Percentiles rank a stretch among this genome's conserved stretches.
These are phyloP conservation scores for Poecilia wingei DNA, from an alignment of 2,797 vertebrate genomes.

Conservation along the genomic window DNA sequence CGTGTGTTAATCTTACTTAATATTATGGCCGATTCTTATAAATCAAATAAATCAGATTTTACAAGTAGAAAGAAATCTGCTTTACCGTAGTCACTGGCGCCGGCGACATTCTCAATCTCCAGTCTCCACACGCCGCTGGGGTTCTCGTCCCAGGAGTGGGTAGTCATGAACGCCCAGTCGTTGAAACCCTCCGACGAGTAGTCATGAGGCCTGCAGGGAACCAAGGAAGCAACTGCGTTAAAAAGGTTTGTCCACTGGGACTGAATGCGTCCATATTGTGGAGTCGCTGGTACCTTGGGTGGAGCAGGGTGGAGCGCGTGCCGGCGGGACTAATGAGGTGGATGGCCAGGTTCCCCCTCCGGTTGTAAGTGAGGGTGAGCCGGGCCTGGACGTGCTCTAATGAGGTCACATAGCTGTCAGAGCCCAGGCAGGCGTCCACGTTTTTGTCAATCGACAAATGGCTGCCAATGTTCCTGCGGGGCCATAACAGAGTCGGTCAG, in stretches of 20 bases:
- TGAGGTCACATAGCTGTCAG: slow-evolving; percentile 85
- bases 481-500: neutral
- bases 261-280: neutral
- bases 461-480: slow-evolving; percentile 91
- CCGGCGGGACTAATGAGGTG: slow-evolving; percentile 92
- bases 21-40: too few species aligned
- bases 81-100: slow-evolving; percentile 83
- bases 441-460: slow-evolving; percentile 86
- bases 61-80: neutral
- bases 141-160: slow-evolving; percentile 97
- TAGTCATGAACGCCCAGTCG: slow-evolving; percentile 99
- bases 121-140: slow-evolving; percentile 91
- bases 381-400: slow-evolving; percentile 93
- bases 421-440: slow-evolving; percentile 87
- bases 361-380: slow-evolving; percentile 95
- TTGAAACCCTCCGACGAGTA: slow-evolving; percentile 97
- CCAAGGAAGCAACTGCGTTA: slow-evolving; percentile 13
- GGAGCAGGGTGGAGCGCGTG: slow-evolving; percentile 93
- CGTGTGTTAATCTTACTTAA: too few species aligned
- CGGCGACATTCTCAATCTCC: slow-evolving; percentile 89
- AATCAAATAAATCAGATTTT: neutral
- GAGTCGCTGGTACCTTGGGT: slow-evolving; percentile 84
- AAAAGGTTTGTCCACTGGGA: neutral
- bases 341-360: slow-evolving; percentile 94
- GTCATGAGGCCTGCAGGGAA: slow-evolving; percentile 87